Conservation (phyloP, 2,113 vertebrate species). For the Haemorhous mexicanus region DNA sequence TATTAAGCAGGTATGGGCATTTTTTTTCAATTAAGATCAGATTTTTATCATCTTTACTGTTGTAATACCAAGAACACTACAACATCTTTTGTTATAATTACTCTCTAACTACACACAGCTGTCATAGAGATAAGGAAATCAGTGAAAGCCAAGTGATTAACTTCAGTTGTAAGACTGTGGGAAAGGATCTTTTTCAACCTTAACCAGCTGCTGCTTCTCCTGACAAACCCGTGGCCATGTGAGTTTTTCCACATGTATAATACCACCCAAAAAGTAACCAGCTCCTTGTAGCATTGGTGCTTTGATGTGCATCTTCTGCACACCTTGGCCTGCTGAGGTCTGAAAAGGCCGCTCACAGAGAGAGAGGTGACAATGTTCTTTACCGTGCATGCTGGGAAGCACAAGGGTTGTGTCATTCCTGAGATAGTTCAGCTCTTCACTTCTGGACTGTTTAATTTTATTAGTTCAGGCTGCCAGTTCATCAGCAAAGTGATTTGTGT, state of each 20-base stretch:
- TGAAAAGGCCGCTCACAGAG: neutral
- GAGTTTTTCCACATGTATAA: neutral
- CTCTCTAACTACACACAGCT: neutral
- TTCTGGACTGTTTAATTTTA: neutral
- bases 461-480: neutral
- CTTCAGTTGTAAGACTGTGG: neutral
- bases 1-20: neutral
- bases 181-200: neutral
- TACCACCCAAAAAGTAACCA: neutral
- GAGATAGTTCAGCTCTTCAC: neutral
- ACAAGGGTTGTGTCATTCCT: neutral
- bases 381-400: neutral
- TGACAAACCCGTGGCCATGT: neutral
- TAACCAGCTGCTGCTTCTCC: neutral
- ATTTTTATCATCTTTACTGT: neutral
- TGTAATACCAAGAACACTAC: neutral
- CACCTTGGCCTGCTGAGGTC: no score
- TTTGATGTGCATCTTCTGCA: neutral
- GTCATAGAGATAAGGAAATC: neutral
- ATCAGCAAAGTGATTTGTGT: neutral
- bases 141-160: neutral
- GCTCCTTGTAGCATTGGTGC: neutral
- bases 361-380: neutral
- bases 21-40: neutral
- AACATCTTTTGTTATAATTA: neutral